A percentile compares a stretch with the other conserved stretches of the same genome.
Conservation (phyloP, 2,888 invertebrate species). For the Acrobasis consociella region DNA sequence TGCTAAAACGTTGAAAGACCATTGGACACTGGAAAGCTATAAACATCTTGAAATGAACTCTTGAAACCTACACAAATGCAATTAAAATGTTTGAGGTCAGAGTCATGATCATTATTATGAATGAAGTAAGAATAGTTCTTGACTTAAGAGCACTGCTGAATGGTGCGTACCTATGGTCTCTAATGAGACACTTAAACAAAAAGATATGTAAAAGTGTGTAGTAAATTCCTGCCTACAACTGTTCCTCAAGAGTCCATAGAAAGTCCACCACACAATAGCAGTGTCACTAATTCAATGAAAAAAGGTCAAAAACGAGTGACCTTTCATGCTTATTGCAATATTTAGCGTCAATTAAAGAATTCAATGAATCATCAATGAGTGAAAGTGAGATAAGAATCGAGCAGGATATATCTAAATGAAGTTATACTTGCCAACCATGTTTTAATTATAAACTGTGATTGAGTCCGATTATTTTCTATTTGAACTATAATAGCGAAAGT, state of each 20-base stretch:
- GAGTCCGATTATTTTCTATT: slow-evolving; percentile 3
- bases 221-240: slow-evolving; percentile 2
- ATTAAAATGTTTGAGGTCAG: slow-evolving; percentile 5
- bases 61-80: neutral
- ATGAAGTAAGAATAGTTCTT: slow-evolving; percentile 9
- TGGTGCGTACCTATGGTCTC: slow-evolving; percentile 11
- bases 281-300: slow-evolving; percentile 62
- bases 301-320: slow-evolving; percentile 66
- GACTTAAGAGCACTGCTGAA: slow-evolving; percentile 1
- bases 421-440: slow-evolving; percentile 17
- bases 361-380: slow-evolving; percentile 69
- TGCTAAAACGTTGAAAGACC: no score
- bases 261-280: slow-evolving; percentile 39
- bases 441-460: slow-evolving; percentile 15
- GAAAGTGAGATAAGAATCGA: slow-evolving; percentile 71
- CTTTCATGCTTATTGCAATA: slow-evolving; percentile 55
- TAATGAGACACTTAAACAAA: slow-evolving; percentile 20
- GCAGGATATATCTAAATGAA: slow-evolving; percentile 49
- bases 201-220: slow-evolving; percentile 10
- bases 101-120: slow-evolving; percentile 6
- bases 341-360: slow-evolving; percentile 72
- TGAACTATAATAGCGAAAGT: slow-evolving; percentile 21
- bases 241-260: slow-evolving; percentile 27
- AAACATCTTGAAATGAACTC: neutral
- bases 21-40: neutral